Evolutionary conservation across 2,797 vertebrate species (phyloP).

Genomic region (Protosalanx chinensis): DNA sequence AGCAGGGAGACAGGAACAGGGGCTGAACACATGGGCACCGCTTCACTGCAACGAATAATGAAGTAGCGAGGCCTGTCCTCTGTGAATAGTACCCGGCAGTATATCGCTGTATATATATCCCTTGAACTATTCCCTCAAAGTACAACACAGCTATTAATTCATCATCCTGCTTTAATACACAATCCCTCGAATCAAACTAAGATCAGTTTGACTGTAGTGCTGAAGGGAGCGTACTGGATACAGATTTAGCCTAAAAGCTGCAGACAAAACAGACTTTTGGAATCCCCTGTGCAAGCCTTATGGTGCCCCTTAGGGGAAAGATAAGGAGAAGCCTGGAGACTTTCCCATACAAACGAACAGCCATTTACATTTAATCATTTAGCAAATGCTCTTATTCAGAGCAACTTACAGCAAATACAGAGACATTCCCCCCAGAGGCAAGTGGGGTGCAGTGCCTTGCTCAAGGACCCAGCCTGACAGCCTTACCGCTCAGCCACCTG

Average conservation of each 20-base stretch:
- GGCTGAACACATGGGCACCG: constrained; percentile 9
- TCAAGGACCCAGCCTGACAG: no score
- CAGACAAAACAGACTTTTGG: constrained; percentile 16
- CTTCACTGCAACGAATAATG: constrained; percentile 28
- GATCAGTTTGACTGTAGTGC: constrained; percentile 52
- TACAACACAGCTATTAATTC: constrained; percentile 34
- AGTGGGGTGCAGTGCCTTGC: no score
- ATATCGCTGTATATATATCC: constrained; percentile 27
- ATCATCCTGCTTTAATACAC: constrained; percentile 41
- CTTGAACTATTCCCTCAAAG: constrained; percentile 26
- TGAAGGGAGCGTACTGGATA: neutral
- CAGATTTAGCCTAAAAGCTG: constrained; percentile 34
- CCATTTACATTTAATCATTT: no score
- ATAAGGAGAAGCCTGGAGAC: neutral
- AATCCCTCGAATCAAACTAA: constrained; percentile 44
- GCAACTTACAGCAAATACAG: no score
- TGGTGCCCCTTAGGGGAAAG: constrained; percentile 18
- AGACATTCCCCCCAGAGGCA: no score
- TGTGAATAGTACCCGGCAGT: constrained; percentile 13
- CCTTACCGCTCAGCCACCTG: no score
- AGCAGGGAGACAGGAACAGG: constrained; percentile 40
- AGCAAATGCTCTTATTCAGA: no score
- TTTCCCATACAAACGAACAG: neutral
- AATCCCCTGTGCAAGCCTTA: constrained; percentile 1
- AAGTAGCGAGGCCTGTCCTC: constrained; percentile 27